These are phyloP conservation scores for Helostoma temminkii DNA, from an alignment of 2,797 vertebrate species.

Conservation along the genomic window DNA sequence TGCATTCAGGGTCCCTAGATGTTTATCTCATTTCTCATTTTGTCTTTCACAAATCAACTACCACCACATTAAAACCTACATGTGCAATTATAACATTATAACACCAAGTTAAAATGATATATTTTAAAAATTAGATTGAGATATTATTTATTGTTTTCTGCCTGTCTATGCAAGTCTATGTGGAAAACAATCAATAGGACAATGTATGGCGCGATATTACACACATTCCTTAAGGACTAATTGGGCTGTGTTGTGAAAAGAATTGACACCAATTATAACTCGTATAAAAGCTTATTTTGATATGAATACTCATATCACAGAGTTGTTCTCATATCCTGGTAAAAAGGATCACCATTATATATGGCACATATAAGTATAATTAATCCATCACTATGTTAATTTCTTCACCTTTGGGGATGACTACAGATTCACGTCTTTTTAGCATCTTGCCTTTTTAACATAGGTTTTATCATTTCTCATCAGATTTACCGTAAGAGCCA, in stretches of 20 bases:
- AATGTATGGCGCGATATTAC: no score
- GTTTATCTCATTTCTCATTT: background rate
- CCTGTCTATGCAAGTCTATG: no score
- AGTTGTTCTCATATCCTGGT: background rate
- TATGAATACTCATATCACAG: background rate
- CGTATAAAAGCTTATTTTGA: no score
- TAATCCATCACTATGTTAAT: background rate
- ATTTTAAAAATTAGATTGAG: background rate
- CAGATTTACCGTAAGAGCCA: constrained; percentile 75
- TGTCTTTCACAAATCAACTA: background rate
- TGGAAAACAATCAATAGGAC: no score
- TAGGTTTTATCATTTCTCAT: background rate
- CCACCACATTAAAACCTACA: background rate
- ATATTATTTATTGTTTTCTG: no score
- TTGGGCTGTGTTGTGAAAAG: background rate
- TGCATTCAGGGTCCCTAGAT: background rate
- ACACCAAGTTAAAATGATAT: no score
- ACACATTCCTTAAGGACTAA: background rate
- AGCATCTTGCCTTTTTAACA: background rate
- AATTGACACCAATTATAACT: no score
- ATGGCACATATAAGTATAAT: no score
- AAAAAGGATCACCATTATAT: no score
- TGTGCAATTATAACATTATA: background rate
- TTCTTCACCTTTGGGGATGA: background rate
- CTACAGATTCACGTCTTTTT: background rate